Evolutionary conservation across 2,797 vertebrate genomes (phyloP), one percentile per base, ranked within the genome.

Genomic region (Rallus crepitans): DNA sequence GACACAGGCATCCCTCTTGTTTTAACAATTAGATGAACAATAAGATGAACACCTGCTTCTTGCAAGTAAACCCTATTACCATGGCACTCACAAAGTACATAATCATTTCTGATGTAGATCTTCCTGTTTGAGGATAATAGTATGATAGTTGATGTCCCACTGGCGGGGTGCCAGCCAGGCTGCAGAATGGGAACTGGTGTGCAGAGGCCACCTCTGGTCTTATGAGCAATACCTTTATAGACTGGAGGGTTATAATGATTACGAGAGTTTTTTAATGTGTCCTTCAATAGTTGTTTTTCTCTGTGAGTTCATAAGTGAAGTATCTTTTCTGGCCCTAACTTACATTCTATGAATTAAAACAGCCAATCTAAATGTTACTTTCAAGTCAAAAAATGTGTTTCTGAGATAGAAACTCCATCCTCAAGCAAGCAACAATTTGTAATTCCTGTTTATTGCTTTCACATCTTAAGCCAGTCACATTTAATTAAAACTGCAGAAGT

Each of bases 401-500:
- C 59, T n/a, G 28, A 70, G 47, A 68, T 65, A 48, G 19, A 81
- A 90, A 86, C 69, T 42, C 28, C 15, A 64, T 75, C 50, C 56
- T 77, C 60, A 79, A 21, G 27, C 45, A 95, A 92, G 50, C 14
- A 88, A 56, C 20, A 33, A 33, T 91, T 61, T 92, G 21, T 45
- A 82, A 80, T 55, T 87, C 53, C 47, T 73, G 16, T 75, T 93
- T 91, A 59, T 39, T 37, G 28, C 25, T 73, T 85, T 76, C 64
- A 65, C 30, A 57, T 86, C 89, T 92, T 65, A 70, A 88, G 28
- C 23, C 28, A 30, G 56, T 37, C 60, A 83, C 24, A 71, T 91
- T 73, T 93, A 87, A 94, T 92, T 82, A 96, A 88, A 94, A 70
- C 59, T 73, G 55, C 63, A 85, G 53, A 68, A 53, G 23, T 64